Evolutionary conservation across 2,888 invertebrate species (phyloP).

Genomic region (Drosophila cracens): DNA sequence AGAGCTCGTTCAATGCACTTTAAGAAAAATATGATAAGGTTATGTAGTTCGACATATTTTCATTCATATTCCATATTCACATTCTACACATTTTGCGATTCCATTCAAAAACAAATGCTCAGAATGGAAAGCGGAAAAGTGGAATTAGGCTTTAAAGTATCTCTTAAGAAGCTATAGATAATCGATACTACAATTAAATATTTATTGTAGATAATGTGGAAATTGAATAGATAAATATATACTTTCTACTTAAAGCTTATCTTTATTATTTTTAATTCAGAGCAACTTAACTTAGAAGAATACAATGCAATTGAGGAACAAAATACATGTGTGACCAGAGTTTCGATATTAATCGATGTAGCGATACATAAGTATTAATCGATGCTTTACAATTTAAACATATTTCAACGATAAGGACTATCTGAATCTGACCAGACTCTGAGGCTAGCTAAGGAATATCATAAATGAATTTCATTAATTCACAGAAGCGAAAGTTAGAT

Average conservation of each 20-base stretch:
- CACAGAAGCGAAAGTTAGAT: not conserved
- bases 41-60: too few relatives aligned
- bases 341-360: too few relatives aligned
- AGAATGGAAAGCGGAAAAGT: not conserved
- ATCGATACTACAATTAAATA: not conserved
- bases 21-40: not conserved
- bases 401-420: not conserved
- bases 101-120: not conserved
- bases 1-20: slow-evolving; percentile 63
- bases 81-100: not conserved
- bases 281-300: too few relatives aligned
- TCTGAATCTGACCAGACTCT: not conserved
- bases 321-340: too few relatives aligned
- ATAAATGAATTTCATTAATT: not conserved
- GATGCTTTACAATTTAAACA: too few relatives aligned
- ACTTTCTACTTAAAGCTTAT: too few relatives aligned
- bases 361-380: too few relatives aligned
- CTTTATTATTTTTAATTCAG: too few relatives aligned
- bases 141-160: not conserved
- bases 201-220: too few relatives aligned
- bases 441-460: not conserved
- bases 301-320: too few relatives aligned
- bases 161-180: not conserved
- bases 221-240: too few relatives aligned
- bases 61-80: not conserved